Evolutionary conservation across 53 echinoderm and acorn worm genomes (phyloP), one percentile per base, ranked within the genome.

Genomic region (Stichopus horrens): DNA sequence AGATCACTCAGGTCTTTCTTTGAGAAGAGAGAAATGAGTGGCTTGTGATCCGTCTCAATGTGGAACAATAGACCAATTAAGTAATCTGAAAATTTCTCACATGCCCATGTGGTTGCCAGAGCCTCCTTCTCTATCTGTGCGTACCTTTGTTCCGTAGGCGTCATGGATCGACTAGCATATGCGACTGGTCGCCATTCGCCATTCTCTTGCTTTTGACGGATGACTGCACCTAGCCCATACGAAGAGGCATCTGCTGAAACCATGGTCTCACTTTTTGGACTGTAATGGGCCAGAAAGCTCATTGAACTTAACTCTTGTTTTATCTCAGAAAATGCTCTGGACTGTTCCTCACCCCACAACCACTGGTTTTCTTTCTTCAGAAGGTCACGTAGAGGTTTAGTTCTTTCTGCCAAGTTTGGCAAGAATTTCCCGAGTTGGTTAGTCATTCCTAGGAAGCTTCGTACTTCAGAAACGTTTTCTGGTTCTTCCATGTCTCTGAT

Each of bases 51-150:
- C 9, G 93, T 91, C 58, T 94, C 91, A 9, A 91, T 80, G 21
- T 19, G 74, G 53, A 94, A 90, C 10, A 76, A 88, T 65, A 11
- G 89, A 93, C 91, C 94, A 10, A 92, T 58, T 9, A 93, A n/a
- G 76, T 90, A 93, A 9, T 90, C 54, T 5, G 79, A 67, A 86
- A 93, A 86, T 53, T 60, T 71, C 58, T 92, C 88, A 87, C 84
- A 93, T 18, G 93, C 85, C 77, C 89, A 91, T 37, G 92, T 91
- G 11, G 89, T 54, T 9, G 89, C 89, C 7, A 89, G 88, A 5
- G 76, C 65, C 57, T 94, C 94, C 74, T 90, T 90, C 67, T 94
- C 90, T 18, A 92, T 94, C 57, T 94, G 94, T 6, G 90, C 90
- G 86, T 92, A 94, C 22, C 89, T 22, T 22, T 76, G 76, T 14